Conservation (phyloP, 2,797 vertebrate species). For the Onychomys torridus region DNA sequence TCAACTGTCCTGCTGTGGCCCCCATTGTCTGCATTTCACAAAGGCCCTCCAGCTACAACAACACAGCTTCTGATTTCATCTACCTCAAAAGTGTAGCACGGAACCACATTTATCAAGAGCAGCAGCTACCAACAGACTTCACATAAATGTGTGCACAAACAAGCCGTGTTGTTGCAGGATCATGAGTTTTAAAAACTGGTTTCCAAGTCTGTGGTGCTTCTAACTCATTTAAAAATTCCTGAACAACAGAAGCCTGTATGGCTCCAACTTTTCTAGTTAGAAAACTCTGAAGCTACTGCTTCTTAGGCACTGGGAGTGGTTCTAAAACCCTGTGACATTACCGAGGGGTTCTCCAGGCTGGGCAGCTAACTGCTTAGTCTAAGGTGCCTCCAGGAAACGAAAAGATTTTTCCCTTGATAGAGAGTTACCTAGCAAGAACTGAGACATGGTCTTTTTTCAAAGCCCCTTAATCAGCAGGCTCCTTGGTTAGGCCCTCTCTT, state of each 20-base stretch:
- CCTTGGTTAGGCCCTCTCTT: not conserved
- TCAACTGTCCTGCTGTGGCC: fast-evolving
- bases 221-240: not conserved
- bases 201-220: not conserved
- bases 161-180: not conserved
- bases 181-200: not conserved
- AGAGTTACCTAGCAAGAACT: not conserved
- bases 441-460: not conserved
- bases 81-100: not conserved
- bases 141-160: not conserved
- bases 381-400: slow-evolving; percentile 37
- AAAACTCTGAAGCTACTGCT: not conserved
- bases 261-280: not conserved
- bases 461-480: not conserved
- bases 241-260: not conserved
- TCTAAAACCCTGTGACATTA: not conserved
- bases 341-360: not conserved
- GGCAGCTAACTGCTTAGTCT: not conserved
- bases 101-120: not conserved
- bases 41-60: not conserved
- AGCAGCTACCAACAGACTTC: not conserved
- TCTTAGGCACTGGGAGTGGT: not conserved
- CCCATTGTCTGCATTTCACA: not conserved
- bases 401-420: not conserved
- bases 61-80: not conserved